Conservation (phyloP, 2,888 invertebrate genomes). For the Pogonocherus hispidulus region DNA sequence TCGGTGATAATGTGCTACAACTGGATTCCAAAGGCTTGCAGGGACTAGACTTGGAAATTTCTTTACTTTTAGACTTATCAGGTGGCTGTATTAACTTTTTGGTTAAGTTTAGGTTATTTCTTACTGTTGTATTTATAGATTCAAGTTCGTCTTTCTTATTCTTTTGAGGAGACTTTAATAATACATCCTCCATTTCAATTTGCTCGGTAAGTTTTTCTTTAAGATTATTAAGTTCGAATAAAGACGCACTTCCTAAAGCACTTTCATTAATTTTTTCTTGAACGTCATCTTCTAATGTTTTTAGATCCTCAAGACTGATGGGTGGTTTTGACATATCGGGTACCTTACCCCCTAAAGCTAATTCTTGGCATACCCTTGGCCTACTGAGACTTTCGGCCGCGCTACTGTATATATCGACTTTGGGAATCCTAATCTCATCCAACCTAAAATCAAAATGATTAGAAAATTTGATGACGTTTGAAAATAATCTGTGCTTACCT, state of each 20-base stretch:
- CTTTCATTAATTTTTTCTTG: constrained; percentile 51
- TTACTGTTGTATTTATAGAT: constrained; percentile 49
- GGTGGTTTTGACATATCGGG: constrained; percentile 64
- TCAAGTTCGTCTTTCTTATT: background rate
- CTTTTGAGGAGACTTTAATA: constrained; percentile 29
- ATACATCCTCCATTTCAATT: constrained; percentile 57
- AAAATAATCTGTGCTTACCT: constrained; percentile 44
- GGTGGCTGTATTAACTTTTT: constrained; percentile 40
- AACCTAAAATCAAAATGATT: constrained; percentile 36
- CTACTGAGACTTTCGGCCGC: constrained; percentile 58
- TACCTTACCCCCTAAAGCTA: constrained; percentile 29
- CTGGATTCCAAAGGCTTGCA: background rate
- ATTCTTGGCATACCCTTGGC: constrained; percentile 11
- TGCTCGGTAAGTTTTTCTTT: constrained; percentile 70
- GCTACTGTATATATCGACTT: constrained; percentile 59
- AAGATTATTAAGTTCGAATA: constrained; percentile 70
- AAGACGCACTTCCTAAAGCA: constrained; percentile 66
- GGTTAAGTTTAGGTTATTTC: constrained; percentile 47
- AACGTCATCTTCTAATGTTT: constrained; percentile 57
- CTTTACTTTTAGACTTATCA: constrained; percentile 26
- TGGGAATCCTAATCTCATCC: constrained; percentile 50
- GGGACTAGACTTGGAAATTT: background rate
- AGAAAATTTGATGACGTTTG: background rate
- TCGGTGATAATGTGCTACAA: background rate
- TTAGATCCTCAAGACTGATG: constrained; percentile 63